Evolutionary conservation across 1,140 invertebrate genomes (phyloP).

Genomic region (Catajapyx aquilonaris): DNA sequence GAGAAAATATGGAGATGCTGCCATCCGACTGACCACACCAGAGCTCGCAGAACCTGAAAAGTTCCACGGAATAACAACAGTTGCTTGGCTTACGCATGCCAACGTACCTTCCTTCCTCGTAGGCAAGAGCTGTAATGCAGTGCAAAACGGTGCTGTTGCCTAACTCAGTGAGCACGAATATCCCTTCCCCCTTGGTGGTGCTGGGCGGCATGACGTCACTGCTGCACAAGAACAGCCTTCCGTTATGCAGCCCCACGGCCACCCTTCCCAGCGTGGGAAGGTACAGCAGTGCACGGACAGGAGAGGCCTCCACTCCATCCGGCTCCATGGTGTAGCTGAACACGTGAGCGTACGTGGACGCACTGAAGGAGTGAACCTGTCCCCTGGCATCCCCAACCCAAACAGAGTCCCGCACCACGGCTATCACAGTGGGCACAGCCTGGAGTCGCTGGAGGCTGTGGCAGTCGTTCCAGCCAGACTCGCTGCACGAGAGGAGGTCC

Average conservation of each 20-base stretch:
- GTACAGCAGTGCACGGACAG: conserved; percentile 39
- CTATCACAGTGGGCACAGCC: conserved; percentile 16
- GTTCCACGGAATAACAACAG: neutral
- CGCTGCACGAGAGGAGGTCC: conserved; percentile 37
- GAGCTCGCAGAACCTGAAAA: conserved; percentile 31
- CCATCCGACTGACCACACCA: conserved; percentile 60
- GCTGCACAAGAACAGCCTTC: conserved; percentile 48
- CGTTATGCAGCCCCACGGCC: conserved; percentile 46
- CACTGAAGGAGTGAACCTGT: conserved; percentile 18
- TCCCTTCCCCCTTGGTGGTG: conserved; percentile 38
- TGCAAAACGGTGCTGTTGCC: conserved; percentile 27
- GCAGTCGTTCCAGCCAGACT: conserved; percentile 31
- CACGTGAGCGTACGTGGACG: conserved; percentile 26
- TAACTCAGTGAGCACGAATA: conserved; percentile 53
- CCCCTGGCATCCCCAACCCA: conserved; percentile 78
- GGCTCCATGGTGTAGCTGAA: conserved; percentile 28
- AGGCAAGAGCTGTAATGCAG: conserved; percentile 25
- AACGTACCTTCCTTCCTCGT: conserved; percentile 9
- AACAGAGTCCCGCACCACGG: conserved; percentile 42
- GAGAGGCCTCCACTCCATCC: conserved; percentile 23
- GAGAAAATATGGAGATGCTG: conserved; percentile 41
- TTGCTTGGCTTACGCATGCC: neutral
- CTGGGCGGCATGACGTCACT: conserved; percentile 33
- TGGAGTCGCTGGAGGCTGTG: conserved; percentile 7
- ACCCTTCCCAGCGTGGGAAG: conserved; percentile 41